Conservation (phyloP, 1,140 invertebrate genomes). For the Lepidurus apus region DNA sequence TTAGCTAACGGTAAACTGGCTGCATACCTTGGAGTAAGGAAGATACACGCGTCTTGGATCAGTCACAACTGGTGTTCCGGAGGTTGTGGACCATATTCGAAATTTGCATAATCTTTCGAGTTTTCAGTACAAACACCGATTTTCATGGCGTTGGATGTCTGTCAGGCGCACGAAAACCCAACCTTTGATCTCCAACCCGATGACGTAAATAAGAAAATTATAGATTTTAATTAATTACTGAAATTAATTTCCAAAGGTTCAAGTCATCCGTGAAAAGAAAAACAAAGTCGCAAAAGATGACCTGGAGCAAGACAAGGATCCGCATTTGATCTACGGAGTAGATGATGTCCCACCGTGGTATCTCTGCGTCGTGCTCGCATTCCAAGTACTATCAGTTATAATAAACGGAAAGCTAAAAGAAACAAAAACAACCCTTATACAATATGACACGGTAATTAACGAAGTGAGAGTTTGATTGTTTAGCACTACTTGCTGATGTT, state of each 20-base stretch:
- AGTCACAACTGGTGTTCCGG: too few relatives aligned
- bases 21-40: too few relatives aligned
- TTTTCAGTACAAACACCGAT: too few relatives aligned
- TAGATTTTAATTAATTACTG: too few relatives aligned
- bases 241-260: background rate
- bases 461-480: slow-evolving; percentile 34
- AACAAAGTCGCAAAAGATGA: background rate
- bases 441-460: background rate
- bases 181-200: too few relatives aligned
- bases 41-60: too few relatives aligned
- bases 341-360: slow-evolving; percentile 79
- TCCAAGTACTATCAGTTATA: slow-evolving; percentile 57
- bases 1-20: too few relatives aligned
- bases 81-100: too few relatives aligned
- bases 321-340: slow-evolving; percentile 64
- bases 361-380: slow-evolving; percentile 70
- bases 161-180: too few relatives aligned
- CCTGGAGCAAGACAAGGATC: slow-evolving; percentile 5
- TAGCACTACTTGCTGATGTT: slow-evolving; percentile 86
- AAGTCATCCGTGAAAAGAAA: background rate
- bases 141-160: too few relatives aligned
- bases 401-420: background rate
- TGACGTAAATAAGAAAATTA: too few relatives aligned
- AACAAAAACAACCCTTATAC: slow-evolving; percentile 3
- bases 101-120: too few relatives aligned